Evolutionary conservation across 2,113 vertebrate genomes (phyloP).

Genomic region (Trogon melanurus): DNA sequence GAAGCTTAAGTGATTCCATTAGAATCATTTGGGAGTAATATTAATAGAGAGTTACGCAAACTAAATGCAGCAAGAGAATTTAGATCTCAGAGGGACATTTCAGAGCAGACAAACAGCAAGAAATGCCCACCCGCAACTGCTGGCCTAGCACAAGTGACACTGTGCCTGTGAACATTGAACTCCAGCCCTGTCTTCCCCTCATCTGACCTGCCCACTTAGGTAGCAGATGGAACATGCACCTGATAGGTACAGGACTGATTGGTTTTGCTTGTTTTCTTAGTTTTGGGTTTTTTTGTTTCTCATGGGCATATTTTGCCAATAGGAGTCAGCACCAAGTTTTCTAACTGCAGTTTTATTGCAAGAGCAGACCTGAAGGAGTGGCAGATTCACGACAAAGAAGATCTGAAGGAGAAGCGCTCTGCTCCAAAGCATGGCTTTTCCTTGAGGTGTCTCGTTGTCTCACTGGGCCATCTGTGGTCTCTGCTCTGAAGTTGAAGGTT

Average conservation of each 20-base stretch:
- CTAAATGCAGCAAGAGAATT: background rate
- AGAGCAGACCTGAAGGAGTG: background rate
- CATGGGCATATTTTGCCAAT: background rate
- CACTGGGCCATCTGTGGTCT: background rate
- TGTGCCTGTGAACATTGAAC: background rate
- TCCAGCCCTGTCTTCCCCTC: background rate
- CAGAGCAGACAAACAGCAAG: background rate
- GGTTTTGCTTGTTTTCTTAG: background rate
- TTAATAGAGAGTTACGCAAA: background rate
- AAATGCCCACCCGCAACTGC: background rate
- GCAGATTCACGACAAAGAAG: background rate
- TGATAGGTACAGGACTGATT: background rate
- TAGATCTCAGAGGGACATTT: background rate
- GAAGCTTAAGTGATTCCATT: background rate
- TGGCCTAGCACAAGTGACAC: rapidly evolving
- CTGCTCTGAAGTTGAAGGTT: background rate
- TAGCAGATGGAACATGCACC: background rate
- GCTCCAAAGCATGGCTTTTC: background rate
- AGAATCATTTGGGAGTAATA: background rate
- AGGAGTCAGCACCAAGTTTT: background rate
- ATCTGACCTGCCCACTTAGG: background rate
- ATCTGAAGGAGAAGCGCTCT: background rate
- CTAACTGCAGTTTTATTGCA: background rate
- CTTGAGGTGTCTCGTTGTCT: background rate
- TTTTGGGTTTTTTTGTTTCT: background rate